Percentiles rank a stretch among this genome's conserved stretches.
Evolutionary conservation across 1,140 invertebrate species (phyloP).

Genomic region (Pseudachorutes palmiensis): DNA sequence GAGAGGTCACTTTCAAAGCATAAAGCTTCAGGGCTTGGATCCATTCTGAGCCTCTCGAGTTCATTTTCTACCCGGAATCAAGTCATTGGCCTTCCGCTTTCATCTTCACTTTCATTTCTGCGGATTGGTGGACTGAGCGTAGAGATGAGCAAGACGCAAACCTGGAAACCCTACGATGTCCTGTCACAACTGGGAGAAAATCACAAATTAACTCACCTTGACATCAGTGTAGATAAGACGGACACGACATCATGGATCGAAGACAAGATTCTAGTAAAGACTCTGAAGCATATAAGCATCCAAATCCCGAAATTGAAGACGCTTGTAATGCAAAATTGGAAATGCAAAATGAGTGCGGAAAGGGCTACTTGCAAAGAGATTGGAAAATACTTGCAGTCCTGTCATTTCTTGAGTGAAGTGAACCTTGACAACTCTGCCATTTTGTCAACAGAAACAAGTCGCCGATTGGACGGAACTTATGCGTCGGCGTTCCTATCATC

Average conservation of each 20-base stretch:
- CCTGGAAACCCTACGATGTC: slow-evolving; percentile 30
- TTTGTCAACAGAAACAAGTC: not conserved
- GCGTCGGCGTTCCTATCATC: slow-evolving; percentile 21
- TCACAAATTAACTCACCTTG: slow-evolving; percentile 36
- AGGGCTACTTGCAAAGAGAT: slow-evolving; percentile 24
- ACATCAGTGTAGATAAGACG: slow-evolving; percentile 32
- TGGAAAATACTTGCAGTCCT: slow-evolving; percentile 15
- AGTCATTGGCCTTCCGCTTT: not conserved
- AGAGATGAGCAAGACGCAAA: slow-evolving; percentile 28
- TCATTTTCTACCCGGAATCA: not conserved
- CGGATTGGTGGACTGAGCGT: slow-evolving; percentile 33
- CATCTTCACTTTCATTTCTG: slow-evolving; percentile 24
- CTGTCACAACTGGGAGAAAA: slow-evolving; percentile 25
- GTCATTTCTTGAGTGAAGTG: slow-evolving; percentile 21
- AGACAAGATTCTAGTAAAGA: slow-evolving; percentile 27
- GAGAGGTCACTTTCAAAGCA: not conserved
- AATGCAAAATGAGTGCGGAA: slow-evolving; percentile 22
- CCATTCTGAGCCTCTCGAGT: slow-evolving; percentile 6
- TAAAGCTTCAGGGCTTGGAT: not conserved
- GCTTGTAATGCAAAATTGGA: slow-evolving; percentile 31
- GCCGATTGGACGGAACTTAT: slow-evolving; percentile 28
- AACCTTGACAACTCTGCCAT: slow-evolving; percentile 25
- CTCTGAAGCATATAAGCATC: slow-evolving; percentile 25
- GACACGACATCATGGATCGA: slow-evolving; percentile 21
- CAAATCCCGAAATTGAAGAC: slow-evolving; percentile 30